Evolutionary conservation across 2,113 vertebrate species (phyloP).

Genomic region (Butorides virescens): DNA sequence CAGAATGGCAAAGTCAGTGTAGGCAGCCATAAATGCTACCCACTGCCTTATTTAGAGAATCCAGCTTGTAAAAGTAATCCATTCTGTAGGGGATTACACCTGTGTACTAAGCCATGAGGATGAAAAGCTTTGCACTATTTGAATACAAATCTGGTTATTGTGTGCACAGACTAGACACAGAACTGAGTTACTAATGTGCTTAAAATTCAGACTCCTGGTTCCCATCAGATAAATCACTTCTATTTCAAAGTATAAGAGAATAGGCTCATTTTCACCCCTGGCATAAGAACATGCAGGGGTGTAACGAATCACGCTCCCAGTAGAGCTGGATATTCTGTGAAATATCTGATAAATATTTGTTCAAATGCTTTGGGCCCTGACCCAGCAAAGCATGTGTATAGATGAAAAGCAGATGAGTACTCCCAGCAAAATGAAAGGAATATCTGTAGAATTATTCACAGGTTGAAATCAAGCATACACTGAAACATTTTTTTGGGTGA

Average conservation of each 20-base stretch:
- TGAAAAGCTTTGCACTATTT: slow-evolving; percentile 17
- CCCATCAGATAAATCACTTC: slow-evolving; percentile 29
- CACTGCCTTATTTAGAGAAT: background rate
- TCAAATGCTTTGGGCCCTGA: slow-evolving; percentile 40
- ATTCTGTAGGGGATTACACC: background rate
- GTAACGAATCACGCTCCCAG: background rate
- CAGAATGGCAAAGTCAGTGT: background rate
- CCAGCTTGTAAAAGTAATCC: background rate
- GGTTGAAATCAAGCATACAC: background rate
- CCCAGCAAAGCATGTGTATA: slow-evolving; percentile 12
- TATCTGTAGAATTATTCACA: slow-evolving; percentile 19
- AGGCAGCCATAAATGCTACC: background rate
- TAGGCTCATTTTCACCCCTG: slow-evolving; percentile 33
- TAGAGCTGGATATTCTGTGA: slow-evolving; percentile 8
- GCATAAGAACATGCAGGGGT: background rate
- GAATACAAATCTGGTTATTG: slow-evolving; percentile 29
- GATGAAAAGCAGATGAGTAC: slow-evolving; percentile 8
- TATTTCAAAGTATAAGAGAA: slow-evolving; percentile 26
- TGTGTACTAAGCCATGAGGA: background rate
- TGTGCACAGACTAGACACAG: slow-evolving; percentile 12
- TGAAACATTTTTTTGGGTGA: background rate
- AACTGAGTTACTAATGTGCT: slow-evolving; percentile 15
- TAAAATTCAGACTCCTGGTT: slow-evolving; percentile 44
- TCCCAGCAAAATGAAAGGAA: slow-evolving; percentile 7
- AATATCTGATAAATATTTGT: slow-evolving; percentile 56